A percentile compares a stretch with the other conserved stretches of the same genome.
These are phyloP conservation scores for Chrysotoxum bicinctum DNA, from an alignment of 2,888 invertebrate species.

Conservation along the genomic window DNA sequence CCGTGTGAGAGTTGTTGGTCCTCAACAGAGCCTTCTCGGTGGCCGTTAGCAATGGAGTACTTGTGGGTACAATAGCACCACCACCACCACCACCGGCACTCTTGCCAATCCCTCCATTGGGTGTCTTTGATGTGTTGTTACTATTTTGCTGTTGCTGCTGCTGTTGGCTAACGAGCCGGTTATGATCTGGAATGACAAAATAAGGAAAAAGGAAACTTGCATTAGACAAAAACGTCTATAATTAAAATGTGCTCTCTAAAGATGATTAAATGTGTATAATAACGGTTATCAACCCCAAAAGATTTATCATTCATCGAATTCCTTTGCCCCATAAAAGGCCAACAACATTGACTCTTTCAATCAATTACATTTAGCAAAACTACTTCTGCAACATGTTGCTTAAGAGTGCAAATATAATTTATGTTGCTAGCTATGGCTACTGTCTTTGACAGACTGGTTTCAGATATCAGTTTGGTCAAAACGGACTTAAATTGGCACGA, in stretches of 20 bases:
- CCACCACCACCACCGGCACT: constrained; percentile 24
- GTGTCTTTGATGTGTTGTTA: constrained; percentile 49
- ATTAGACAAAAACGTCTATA: constrained; percentile 35
- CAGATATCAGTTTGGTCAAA: constrained; percentile 19
- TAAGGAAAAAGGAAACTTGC: constrained; percentile 35
- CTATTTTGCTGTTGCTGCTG: constrained; percentile 69
- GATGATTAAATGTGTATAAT: neutral
- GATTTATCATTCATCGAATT: constrained; percentile 31
- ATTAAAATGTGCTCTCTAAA: constrained; percentile 21
- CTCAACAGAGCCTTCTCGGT: constrained; percentile 56
- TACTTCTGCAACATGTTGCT: constrained; percentile 61
- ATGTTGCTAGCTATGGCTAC: constrained; percentile 12
- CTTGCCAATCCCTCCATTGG: constrained; percentile 52
- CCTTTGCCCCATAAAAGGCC: constrained; percentile 51
- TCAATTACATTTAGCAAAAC: constrained; percentile 24
- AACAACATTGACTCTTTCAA: constrained; percentile 24
- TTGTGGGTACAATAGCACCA: constrained; percentile 47
- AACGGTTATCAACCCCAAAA: constrained; percentile 51
- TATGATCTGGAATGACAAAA: constrained; percentile 73
- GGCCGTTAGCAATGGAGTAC: constrained; percentile 59
- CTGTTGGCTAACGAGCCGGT: constrained; percentile 74
- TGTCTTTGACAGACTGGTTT: constrained; percentile 11
- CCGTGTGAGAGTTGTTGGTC: constrained; percentile 50
- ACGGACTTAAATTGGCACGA: constrained; percentile 12
- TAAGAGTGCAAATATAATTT: neutral